Base-by-base conservation (phyloP, 1,140 invertebrate species). In the Caenorhabditis remanei region DNA sequence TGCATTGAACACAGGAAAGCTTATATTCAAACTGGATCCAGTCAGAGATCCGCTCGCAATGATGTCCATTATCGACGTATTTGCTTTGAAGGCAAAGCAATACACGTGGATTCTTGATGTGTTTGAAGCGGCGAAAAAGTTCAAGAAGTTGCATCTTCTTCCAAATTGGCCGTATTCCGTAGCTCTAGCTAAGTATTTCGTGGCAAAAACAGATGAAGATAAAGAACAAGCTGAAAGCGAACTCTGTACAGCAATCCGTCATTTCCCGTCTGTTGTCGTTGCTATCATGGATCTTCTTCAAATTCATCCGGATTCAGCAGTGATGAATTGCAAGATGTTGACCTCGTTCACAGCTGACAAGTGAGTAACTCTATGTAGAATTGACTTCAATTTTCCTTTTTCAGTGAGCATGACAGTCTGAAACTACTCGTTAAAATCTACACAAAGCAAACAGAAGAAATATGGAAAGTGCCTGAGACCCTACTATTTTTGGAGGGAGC, bases 161-260 rank as follows among this genome's bases (percentile, higher is more conserved):
- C 87, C 87, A 24, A 85, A 85, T 43, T 88, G 86, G 46, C 40
- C 43, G 6, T 88, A 88, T 83, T 88, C 87, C 21, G 40, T 53
- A 0, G 87, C 87, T 46, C 58, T 88, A 21, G 75, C 83, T 4
- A 46, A 63, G 16, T 88, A 85, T 53, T 43, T 82, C 8, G 0
- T 63, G 13, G 84, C 67, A 16, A 82, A 85, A 75, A 55, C 46
- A 9, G 82, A 65, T n/a, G 87, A 84, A 21, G 56, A 87, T 7
- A 48, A n/a, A 21, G 63, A 85, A 55, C 4, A 16, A 0, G 87
- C 87, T 67, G 24, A 67, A n/a, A 21, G 13, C 19, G 13, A 75
- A 16, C 63, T 88, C 6, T 55, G 84, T 24, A 43, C 21, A 0
- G 87, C 87, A 1, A 85, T 88, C 16, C 84, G 63, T 6, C 32